These are phyloP conservation scores for Drosophila anceps DNA, from an alignment of 2,888 invertebrate genomes.

Conservation along the genomic window DNA sequence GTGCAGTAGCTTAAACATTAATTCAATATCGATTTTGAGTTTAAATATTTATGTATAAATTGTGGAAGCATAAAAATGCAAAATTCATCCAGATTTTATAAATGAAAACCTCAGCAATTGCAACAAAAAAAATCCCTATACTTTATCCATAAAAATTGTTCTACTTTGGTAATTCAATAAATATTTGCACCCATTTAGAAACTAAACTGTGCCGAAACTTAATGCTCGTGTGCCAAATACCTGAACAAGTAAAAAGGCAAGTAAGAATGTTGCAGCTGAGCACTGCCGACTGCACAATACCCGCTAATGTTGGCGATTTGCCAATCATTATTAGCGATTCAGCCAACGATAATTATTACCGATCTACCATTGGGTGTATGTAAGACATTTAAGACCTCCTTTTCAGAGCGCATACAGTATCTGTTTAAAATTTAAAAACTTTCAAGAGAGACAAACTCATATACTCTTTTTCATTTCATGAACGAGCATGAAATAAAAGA, in stretches of 20 bases:
- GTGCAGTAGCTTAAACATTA: background rate
- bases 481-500: background rate
- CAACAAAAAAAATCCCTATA: background rate
- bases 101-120: background rate
- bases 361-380: no score
- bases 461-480: background rate
- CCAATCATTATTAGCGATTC: no score
- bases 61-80: background rate
- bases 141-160: background rate
- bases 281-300: background rate
- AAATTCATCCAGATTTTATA: background rate
- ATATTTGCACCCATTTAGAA: conserved; percentile 14
- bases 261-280: background rate
- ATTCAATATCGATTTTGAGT: background rate
- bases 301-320: background rate
- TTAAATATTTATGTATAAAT: background rate
- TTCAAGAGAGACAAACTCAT: background rate
- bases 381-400: no score
- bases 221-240: conserved; percentile 41
- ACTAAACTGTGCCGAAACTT: background rate
- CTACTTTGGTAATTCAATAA: conserved; percentile 7
- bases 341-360: no score
- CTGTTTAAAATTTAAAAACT: background rate
- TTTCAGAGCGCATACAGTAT: no score
- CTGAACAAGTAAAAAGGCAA: background rate